Base-by-base conservation (phyloP, 2,888 invertebrate genomes). In the Ommatoiulus sabulosus region DNA sequence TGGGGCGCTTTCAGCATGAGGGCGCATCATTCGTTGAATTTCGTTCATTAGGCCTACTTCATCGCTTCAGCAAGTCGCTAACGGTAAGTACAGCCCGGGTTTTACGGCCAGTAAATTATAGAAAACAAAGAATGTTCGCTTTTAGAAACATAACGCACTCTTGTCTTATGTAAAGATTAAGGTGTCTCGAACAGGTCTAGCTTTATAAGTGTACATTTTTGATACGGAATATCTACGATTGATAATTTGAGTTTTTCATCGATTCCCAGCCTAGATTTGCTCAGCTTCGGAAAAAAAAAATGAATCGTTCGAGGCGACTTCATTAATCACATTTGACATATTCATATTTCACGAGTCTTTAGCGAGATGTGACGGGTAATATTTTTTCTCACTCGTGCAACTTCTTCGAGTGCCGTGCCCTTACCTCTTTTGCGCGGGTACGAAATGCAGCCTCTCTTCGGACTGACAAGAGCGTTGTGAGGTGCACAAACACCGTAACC, bases 261-360 rank as follows among this genome's bases (percentile, higher is more conserved):
- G 80, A 80, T 80, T 35, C 35, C 80, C 12, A 12, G 80, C 80
- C 24, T 80, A 80, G 24, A 24, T 80, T 80, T 12, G n/a, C 10
- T 1, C 24, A 35, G 80, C 12, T 12, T 8, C 35, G 12, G 35
- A 80, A 80, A 80, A 80, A 80, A 35, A 35, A 80, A 80, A 80
- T 80, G 80, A n/a, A n/a, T 80, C 80, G 80, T 80, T 80, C 80
- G 35, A 80, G 80, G 80, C 24, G 80, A 80, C 80, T 80, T 80
- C 80, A 80, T 80, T 80, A 80, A 80, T 80, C 80, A 80, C 80
- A 35, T 80, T 80, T 80, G 80, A 80, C 80, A 80, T 80, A 80
- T 80, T 80, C 80, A 80, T 80, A 80, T 80, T 80, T 80, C 80
- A 80, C 35, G 35, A 80, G 80, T 80, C 80, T 35, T 80, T 35